These are phyloP conservation scores for Takifugu ocellatus DNA, from an alignment of 2,797 vertebrate species.

Conservation along the genomic window DNA sequence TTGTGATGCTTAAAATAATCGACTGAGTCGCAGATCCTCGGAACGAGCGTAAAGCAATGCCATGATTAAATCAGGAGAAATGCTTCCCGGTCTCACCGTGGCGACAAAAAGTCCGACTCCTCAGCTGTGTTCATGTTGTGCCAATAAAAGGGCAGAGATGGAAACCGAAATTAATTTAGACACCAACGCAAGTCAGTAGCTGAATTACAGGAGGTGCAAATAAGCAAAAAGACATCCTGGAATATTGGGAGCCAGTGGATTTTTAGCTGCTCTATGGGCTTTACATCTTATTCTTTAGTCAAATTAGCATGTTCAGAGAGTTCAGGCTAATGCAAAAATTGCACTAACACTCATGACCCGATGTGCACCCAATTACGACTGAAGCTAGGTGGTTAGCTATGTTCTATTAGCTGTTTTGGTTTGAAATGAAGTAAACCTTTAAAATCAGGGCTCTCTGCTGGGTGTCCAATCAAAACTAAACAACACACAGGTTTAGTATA, in stretches of 20 bases:
- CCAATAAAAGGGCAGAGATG: constrained; percentile 35
- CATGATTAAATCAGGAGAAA: constrained; percentile 35
- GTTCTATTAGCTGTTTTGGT: too few relatives aligned
- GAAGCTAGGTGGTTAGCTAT: too few relatives aligned
- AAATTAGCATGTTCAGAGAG: neutral
- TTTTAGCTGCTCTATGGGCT: constrained; percentile 19
- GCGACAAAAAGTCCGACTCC: constrained; percentile 34
- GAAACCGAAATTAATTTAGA: constrained; percentile 49
- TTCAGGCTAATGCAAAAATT: neutral
- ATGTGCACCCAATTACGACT: too few relatives aligned
- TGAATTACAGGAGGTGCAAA: constrained; percentile 47
- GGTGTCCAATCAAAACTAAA: too few relatives aligned
- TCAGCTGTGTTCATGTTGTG: constrained; percentile 29
- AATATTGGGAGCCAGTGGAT: constrained; percentile 12
- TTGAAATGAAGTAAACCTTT: too few relatives aligned
- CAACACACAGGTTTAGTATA: neutral
- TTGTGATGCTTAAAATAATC: constrained; percentile 19
- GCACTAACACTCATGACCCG: too few relatives aligned
- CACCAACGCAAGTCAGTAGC: constrained; percentile 44
- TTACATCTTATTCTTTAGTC: constrained; percentile 20
- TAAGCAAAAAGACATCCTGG: constrained; percentile 17
- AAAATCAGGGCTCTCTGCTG: too few relatives aligned
- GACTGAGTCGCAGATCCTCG: constrained; percentile 16
- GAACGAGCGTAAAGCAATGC: constrained; percentile 2
- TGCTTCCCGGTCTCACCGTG: constrained; percentile 25